A percentile compares a stretch with the other conserved stretches of the same genome.
Conservation (phyloP, 2,888 invertebrate species). For the Drosophila quinaria region DNA sequence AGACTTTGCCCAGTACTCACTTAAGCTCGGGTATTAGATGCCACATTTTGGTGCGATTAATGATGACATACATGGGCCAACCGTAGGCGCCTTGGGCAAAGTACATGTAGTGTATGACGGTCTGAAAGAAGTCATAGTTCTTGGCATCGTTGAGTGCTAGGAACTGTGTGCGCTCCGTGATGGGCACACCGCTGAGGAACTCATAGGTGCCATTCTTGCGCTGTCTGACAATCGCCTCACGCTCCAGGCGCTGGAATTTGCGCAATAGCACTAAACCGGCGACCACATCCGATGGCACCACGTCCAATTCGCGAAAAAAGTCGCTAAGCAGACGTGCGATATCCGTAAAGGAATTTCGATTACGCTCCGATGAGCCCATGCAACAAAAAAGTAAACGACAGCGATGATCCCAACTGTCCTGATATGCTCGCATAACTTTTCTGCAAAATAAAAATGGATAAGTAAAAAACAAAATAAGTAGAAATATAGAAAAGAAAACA, state of each 20-base stretch:
- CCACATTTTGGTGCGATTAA: conserved; percentile 90
- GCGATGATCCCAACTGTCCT: conserved; percentile 94
- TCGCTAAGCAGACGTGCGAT: conserved; percentile 93
- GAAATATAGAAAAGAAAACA: not conserved
- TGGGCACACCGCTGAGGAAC: conserved; percentile 93
- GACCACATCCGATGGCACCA: conserved; percentile 94
- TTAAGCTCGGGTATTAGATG: conserved; percentile 90
- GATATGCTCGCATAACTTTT: conserved; percentile 94
- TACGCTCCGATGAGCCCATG: conserved; percentile 91
- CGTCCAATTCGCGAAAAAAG: conserved; percentile 95
- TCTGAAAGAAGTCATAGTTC: conserved; percentile 89
- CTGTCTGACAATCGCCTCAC: conserved; percentile 91
- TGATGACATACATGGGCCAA: conserved; percentile 94
- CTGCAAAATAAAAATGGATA: conserved; percentile 85
- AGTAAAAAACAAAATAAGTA: not conserved
- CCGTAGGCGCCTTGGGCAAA: conserved; percentile 95
- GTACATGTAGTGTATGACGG: conserved; percentile 93
- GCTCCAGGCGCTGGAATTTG: conserved; percentile 92
- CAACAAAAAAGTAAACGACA: conserved; percentile 94
- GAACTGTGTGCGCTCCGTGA: conserved; percentile 93
- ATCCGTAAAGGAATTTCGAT: conserved; percentile 93
- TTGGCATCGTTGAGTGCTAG: conserved; percentile 91
- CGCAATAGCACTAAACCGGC: conserved; percentile 93
- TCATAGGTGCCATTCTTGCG: conserved; percentile 93
- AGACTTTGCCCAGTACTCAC: conserved; percentile 82